Evolutionary conservation across 2,888 invertebrate genomes (phyloP).

Genomic region (Apodemia mormo): DNA sequence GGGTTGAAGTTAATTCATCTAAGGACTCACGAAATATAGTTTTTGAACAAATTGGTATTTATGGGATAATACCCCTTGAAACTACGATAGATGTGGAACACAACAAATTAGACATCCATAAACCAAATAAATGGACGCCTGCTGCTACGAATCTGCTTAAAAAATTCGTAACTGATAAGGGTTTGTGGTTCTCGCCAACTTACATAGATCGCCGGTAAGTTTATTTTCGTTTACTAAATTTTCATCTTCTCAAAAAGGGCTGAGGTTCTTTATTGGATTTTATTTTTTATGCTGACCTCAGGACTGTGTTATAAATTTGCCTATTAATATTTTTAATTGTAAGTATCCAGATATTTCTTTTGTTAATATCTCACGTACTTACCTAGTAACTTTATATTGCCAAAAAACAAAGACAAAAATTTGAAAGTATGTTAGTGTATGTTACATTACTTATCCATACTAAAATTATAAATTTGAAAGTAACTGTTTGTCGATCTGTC

Average conservation of each 20-base stretch:
- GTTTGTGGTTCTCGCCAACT: conserved; percentile 54
- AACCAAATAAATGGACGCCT: conserved; percentile 52
- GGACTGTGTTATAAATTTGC: no score
- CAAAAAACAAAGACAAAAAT: no score
- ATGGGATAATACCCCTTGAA: conserved; percentile 56
- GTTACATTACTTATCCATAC: no score
- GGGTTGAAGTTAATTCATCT: conserved; percentile 47
- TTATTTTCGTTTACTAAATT: neutral
- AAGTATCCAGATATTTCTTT: no score
- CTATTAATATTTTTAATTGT: no score
- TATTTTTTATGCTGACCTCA: no score
- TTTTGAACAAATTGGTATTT: conserved; percentile 65
- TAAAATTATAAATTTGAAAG: no score
- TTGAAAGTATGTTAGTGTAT: no score
- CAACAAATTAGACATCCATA: conserved; percentile 38
- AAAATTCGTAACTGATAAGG: conserved; percentile 41
- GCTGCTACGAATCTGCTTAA: conserved; percentile 49
- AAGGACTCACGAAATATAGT: conserved; percentile 38
- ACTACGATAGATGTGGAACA: conserved; percentile 41
- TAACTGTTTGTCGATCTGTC: no score
- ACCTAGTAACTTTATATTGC: no score
- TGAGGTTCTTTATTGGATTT: no score
- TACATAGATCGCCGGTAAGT: conserved; percentile 56
- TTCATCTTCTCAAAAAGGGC: neutral
- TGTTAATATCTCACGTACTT: no score